Percentiles rank a stretch among this genome's conserved stretches.
Evolutionary conservation across 2,888 invertebrate genomes (phyloP).

Genomic region (Bellardia pandia): DNA sequence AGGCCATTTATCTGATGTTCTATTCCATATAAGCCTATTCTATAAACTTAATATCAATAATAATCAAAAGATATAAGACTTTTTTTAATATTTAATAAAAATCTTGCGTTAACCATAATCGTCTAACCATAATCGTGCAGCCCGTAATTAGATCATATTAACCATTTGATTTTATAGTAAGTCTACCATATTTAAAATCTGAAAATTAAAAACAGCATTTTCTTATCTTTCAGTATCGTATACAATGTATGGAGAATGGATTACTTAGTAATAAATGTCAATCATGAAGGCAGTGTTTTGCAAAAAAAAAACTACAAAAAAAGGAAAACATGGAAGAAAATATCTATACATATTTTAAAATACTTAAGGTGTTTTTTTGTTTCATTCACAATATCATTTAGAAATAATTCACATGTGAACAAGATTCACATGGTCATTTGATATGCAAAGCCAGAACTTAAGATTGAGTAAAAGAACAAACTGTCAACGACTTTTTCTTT

Average conservation of each 20-base stretch:
- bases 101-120: too few relatives aligned
- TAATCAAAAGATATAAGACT: too few relatives aligned
- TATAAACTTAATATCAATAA: too few relatives aligned
- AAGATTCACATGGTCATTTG: slow-evolving; percentile 55
- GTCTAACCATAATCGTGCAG: neutral
- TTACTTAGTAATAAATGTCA: slow-evolving; percentile 45
- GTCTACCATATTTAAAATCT: neutral
- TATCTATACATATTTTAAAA: neutral
- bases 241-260: slow-evolving; percentile 50
- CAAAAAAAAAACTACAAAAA: slow-evolving; percentile 12
- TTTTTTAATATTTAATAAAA: too few relatives aligned
- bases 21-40: too few relatives aligned
- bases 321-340: neutral
- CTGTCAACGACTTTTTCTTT: slow-evolving; percentile 41
- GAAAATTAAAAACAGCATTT: neutral
- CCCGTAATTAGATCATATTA: neutral
- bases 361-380: slow-evolving; percentile 19
- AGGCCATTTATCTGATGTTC: too few relatives aligned
- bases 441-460: slow-evolving; percentile 36
- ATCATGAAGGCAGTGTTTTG: slow-evolving; percentile 52
- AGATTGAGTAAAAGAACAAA: slow-evolving; percentile 16
- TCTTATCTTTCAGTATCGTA: neutral
- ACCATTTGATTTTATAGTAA: neutral
- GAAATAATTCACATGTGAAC: slow-evolving; percentile 20
- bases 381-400: neutral